Evolutionary conservation across 2,888 invertebrate species (phyloP).

Genomic region (Camponotus fellah): DNA sequence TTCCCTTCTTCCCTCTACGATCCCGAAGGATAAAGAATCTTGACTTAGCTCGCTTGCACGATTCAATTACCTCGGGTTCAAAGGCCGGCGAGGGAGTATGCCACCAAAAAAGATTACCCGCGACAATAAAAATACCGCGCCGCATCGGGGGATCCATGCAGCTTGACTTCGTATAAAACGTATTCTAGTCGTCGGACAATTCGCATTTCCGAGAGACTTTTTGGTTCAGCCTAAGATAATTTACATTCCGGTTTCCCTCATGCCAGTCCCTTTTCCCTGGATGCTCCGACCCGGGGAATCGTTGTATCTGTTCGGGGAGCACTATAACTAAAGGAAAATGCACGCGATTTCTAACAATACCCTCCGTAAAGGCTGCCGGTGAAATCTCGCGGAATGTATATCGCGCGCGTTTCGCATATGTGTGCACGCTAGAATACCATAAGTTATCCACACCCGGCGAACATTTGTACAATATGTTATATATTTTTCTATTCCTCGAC

Average conservation of each 20-base stretch:
- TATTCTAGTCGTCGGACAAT: slow-evolving; percentile 20
- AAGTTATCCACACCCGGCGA: slow-evolving; percentile 54
- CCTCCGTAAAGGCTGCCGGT: slow-evolving; percentile 51
- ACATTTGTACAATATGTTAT: slow-evolving; percentile 64
- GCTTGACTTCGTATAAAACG: neutral
- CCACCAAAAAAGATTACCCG: slow-evolving; percentile 36
- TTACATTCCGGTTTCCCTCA: slow-evolving; percentile 13
- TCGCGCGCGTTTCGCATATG: slow-evolving; percentile 9
- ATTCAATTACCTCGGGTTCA: slow-evolving; percentile 46
- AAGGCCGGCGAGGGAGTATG: slow-evolving; percentile 14
- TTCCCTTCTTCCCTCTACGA: neutral
- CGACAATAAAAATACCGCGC: slow-evolving; percentile 43
- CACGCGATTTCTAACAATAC: slow-evolving; percentile 25
- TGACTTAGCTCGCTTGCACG: slow-evolving; percentile 32
- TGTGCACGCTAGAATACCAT: slow-evolving; percentile 56
- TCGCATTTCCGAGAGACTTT: slow-evolving; percentile 22
- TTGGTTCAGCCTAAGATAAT: slow-evolving; percentile 23
- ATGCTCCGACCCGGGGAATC: no score
- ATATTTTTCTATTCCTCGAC: slow-evolving; percentile 48
- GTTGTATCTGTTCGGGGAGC: neutral
- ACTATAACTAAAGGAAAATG: slow-evolving; percentile 28
- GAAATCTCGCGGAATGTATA: slow-evolving; percentile 71
- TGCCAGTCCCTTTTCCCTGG: neutral
- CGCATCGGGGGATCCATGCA: slow-evolving; percentile 17
- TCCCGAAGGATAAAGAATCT: slow-evolving; percentile 34